These are phyloP conservation scores for Rousettus madagascariensis DNA, from an alignment of 2,797 vertebrate genomes.

Conservation along the genomic window DNA sequence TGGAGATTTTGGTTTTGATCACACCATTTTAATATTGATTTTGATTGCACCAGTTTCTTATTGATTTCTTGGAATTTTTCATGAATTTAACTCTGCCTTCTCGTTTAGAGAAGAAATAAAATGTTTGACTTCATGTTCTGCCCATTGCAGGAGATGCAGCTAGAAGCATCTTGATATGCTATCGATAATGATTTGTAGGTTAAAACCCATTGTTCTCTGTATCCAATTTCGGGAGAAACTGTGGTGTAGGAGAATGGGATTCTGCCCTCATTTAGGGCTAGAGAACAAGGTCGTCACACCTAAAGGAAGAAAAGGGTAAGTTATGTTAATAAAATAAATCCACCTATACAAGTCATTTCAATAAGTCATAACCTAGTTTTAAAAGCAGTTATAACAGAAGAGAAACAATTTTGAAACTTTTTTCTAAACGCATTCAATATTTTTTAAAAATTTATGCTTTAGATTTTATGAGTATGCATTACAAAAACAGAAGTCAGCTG, in stretches of 20 bases:
- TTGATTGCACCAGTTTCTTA: not conserved
- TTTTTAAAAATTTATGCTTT: not conserved
- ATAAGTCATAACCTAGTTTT: constrained; percentile 31
- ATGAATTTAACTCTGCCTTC: not conserved
- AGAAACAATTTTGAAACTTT: constrained; percentile 19
- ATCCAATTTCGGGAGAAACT: not conserved
- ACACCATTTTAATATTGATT: not conserved
- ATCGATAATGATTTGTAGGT: not conserved
- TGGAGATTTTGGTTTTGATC: not conserved
- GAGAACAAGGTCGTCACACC: not conserved
- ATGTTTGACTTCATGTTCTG: not conserved
- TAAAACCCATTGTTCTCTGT: not conserved
- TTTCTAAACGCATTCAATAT: not conserved
- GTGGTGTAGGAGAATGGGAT: not conserved
- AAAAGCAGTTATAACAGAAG: not conserved
- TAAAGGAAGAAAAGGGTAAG: not conserved
- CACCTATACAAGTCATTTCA: not conserved
- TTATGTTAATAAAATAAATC: constrained; percentile 24
- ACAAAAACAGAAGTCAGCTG: constrained; percentile 50
- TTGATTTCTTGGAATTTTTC: not conserved
- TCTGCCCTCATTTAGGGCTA: not conserved
- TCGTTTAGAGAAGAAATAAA: not conserved
- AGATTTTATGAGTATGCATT: constrained; percentile 18
- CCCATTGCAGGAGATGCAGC: not conserved
- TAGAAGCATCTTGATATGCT: not conserved